Conservation (phyloP, 2,888 invertebrate genomes). For the Synergus umbraculus region DNA sequence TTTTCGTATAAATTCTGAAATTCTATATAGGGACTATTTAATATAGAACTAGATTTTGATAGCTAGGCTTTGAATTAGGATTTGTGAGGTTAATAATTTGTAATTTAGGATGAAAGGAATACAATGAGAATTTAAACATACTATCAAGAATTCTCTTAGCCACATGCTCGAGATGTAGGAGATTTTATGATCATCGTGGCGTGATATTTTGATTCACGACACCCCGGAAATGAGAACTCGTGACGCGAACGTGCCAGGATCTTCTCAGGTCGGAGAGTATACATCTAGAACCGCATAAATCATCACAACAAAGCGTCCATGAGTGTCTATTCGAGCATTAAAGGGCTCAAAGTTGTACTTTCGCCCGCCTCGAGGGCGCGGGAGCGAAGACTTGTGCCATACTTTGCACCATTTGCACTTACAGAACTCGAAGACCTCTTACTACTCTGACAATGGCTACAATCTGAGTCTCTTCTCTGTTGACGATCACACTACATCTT, state of each 20-base stretch:
- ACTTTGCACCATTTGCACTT: slow-evolving; percentile 8
- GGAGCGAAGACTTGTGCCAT: slow-evolving; percentile 21
- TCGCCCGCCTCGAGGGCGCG: slow-evolving; percentile 27
- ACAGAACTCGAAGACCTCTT: slow-evolving; percentile 13
- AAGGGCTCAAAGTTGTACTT: slow-evolving; percentile 36
- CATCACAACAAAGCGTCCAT: slow-evolving; percentile 29
- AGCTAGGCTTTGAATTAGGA: neutral
- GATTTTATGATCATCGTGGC: slow-evolving; percentile 31
- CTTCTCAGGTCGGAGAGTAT: slow-evolving; percentile 31
- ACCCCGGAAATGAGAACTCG: slow-evolving; percentile 37
- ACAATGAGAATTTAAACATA: slow-evolving; percentile 6
- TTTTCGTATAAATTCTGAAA: no score
- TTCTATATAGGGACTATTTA: no score
- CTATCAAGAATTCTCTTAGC: slow-evolving; percentile 13
- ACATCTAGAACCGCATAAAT: slow-evolving; percentile 30
- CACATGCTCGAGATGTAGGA: slow-evolving; percentile 27
- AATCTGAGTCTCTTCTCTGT: slow-evolving; percentile 2
- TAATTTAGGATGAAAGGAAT: neutral
- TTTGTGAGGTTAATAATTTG: neutral
- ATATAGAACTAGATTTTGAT: no score
- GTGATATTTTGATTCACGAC: slow-evolving; percentile 39
- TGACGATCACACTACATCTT: slow-evolving; percentile 27
- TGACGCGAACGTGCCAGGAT: slow-evolving; percentile 37
- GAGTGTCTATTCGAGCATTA: slow-evolving; percentile 36
- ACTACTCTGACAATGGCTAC: slow-evolving; percentile 12